These are phyloP conservation scores for Gopherus evgoodei DNA, from an alignment of 2,113 vertebrate species.

Conservation along the genomic window DNA sequence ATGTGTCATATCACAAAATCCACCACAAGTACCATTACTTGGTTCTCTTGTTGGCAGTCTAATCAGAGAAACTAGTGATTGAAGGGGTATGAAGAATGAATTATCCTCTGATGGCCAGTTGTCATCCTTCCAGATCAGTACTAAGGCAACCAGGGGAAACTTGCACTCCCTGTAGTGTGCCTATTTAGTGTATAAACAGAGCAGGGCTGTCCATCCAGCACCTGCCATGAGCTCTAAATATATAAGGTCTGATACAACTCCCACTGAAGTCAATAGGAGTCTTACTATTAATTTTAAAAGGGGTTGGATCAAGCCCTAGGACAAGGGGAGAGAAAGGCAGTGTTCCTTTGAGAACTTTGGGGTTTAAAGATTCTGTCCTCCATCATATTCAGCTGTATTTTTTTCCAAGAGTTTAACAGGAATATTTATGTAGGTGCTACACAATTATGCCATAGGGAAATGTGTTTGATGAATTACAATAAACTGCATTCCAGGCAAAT, in stretches of 20 bases:
- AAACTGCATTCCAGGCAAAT: slow-evolving; percentile 74
- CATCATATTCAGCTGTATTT: slow-evolving; percentile 13
- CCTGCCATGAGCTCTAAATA: not conserved
- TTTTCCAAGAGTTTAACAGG: slow-evolving; percentile 45
- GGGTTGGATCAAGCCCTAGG: not conserved
- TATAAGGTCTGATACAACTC: not conserved
- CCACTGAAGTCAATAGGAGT: not conserved
- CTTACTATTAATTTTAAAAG: not conserved
- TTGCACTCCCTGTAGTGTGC: not conserved
- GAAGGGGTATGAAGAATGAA: not conserved
- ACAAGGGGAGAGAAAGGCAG: not conserved
- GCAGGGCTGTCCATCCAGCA: not conserved
- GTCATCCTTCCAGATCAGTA: not conserved
- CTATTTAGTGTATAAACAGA: not conserved
- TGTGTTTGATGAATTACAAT: slow-evolving; percentile 72
- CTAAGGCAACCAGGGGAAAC: not conserved
- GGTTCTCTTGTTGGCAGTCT: not conserved
- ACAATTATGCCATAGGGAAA: slow-evolving; percentile 69
- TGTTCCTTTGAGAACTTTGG: slow-evolving; percentile 13
- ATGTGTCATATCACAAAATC: not conserved
- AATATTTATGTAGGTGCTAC: slow-evolving; percentile 79
- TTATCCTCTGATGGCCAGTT: not conserved
- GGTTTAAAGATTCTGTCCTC: slow-evolving; percentile 14
- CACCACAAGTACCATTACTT: not conserved
- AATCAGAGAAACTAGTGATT: not conserved